Conservation (phyloP, 2,797 vertebrate species). For the Lithobates pipiens region DNA sequence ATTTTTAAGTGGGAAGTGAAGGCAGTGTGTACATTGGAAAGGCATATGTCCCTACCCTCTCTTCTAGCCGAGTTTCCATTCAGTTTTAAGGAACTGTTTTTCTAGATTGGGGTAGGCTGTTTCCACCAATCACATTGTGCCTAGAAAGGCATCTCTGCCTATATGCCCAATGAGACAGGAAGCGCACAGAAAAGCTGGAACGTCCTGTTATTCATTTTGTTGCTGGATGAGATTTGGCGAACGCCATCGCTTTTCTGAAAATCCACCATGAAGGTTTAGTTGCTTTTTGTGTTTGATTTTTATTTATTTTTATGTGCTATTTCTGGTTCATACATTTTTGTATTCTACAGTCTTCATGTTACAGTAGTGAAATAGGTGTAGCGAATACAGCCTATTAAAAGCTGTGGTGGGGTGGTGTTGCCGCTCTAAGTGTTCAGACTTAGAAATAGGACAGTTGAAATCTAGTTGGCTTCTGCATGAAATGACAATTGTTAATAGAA, state of each 20-base stretch:
- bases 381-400: too few species aligned
- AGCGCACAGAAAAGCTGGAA: conserved; percentile 57
- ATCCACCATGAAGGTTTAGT: conserved; percentile 78
- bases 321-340: not conserved
- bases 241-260: conserved; percentile 48
- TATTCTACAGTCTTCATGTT: not conserved
- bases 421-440: too few species aligned
- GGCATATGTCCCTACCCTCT: not conserved
- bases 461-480: too few species aligned
- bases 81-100: not conserved
- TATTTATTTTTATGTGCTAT: not conserved
- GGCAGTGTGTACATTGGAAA: not conserved
- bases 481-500: too few species aligned
- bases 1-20: conserved; percentile 1
- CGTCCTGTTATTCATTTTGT: conserved; percentile 73
- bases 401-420: too few species aligned
- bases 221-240: conserved; percentile 58
- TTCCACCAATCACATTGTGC: conserved; percentile 64
- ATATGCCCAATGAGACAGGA: conserved; percentile 66
- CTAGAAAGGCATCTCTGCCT: conserved; percentile 51
- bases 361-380: too few species aligned
- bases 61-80: not conserved
- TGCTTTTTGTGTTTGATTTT: conserved; percentile 52
- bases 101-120: not conserved
- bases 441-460: too few species aligned